Conservation (phyloP, 2,797 vertebrate species). For the Anguilla pacifica region DNA sequence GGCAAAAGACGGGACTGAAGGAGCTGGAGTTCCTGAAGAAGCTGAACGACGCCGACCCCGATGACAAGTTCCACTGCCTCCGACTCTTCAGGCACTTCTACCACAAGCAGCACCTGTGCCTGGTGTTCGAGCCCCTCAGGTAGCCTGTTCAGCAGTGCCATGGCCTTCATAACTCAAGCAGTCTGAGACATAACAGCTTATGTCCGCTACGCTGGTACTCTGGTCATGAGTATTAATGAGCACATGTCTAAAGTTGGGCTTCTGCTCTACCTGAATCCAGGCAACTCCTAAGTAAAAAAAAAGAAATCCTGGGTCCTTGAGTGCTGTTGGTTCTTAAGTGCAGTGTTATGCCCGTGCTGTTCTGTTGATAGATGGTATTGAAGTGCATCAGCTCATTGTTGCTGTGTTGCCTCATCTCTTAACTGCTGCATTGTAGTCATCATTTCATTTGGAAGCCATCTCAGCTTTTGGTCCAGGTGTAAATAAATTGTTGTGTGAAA, state of each 20-base stretch:
- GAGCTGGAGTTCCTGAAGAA: slow-evolving; percentile 98
- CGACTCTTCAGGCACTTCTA: slow-evolving; percentile 97
- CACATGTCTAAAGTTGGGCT: neutral
- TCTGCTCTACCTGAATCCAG: neutral
- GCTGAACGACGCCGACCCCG: slow-evolving; percentile 95
- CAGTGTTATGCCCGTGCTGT: neutral
- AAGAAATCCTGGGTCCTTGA: neutral
- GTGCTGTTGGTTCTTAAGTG: neutral
- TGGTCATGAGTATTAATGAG: neutral
- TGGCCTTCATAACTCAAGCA: neutral
- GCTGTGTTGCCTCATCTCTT: neutral
- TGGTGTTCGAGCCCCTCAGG: slow-evolving; percentile 98
- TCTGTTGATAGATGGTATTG: neutral
- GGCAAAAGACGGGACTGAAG: slow-evolving; percentile 98
- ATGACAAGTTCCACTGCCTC: slow-evolving; percentile 98
- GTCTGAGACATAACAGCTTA: neutral
- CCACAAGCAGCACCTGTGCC: slow-evolving; percentile 97
- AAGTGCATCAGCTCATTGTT: neutral
- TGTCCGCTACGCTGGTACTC: neutral
- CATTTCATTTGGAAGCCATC: neutral
- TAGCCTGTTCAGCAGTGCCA: slow-evolving; percentile 51
- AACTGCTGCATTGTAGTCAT: neutral
- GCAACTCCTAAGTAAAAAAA: neutral
- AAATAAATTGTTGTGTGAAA: neutral
- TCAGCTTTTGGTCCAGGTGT: neutral